Conservation (phyloP, 2,113 vertebrate genomes). For the Campylorhamphus procurvoides region DNA sequence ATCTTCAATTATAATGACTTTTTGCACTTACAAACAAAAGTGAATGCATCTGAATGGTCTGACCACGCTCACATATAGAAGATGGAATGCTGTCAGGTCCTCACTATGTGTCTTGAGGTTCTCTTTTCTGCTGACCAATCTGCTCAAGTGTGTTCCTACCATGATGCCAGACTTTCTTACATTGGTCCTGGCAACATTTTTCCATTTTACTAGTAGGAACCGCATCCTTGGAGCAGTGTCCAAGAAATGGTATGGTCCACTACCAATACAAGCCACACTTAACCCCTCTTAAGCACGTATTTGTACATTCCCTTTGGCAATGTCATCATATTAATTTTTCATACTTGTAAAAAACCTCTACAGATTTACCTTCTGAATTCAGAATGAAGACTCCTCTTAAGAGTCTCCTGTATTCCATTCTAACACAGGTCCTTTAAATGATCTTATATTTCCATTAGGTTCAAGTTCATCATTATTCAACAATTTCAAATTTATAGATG, state of each 20-base stretch:
- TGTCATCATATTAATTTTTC: fast-evolving
- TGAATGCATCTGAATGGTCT: neutral
- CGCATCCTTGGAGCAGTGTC: neutral
- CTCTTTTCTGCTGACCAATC: neutral
- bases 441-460: neutral
- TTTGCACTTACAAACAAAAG: neutral
- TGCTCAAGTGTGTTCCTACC: neutral
- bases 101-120: neutral
- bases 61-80: neutral
- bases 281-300: neutral
- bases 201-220: neutral
- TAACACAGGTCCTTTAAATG: neutral
- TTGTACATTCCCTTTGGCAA: fast-evolving
- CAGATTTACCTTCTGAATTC: neutral
- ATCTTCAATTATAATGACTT: neutral
- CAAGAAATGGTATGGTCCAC: neutral
- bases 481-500: neutral
- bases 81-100: neutral
- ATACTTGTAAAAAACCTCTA: neutral
- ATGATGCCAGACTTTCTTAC: neutral
- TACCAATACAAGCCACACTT: neutral
- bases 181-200: neutral
- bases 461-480: neutral
- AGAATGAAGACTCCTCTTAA: neutral
- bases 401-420: neutral